phyloP scores from a whole-genome alignment of 2,888 invertebrate species.

The Idaea straminata region DNA sequence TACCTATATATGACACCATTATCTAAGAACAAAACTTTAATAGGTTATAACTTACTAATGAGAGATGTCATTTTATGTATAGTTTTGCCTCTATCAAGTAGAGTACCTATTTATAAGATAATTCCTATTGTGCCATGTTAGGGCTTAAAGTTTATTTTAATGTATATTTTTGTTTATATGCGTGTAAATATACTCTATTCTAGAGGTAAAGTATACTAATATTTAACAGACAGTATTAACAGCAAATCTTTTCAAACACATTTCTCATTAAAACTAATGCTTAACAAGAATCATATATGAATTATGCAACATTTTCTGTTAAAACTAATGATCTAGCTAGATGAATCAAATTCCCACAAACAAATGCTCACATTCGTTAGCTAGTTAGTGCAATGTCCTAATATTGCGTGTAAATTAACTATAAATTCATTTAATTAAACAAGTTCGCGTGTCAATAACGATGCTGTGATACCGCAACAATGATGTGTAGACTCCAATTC shows the following conservation, averaged over 20 bases:
- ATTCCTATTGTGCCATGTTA: no score
- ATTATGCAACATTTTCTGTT: not conserved
- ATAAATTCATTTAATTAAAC: slow-evolving; percentile 35
- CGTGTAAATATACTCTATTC: no score
- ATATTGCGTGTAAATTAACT: slow-evolving; percentile 15
- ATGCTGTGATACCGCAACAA: slow-evolving; percentile 50
- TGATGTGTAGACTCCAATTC: slow-evolving; percentile 45
- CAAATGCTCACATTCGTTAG: not conserved
- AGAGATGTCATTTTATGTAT: no score
- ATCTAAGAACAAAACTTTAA: no score
- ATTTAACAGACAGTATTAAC: not conserved
- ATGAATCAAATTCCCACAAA: not conserved
- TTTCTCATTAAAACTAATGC: no score
- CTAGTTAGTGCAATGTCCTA: slow-evolving; percentile 23
- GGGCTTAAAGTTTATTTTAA: no score
- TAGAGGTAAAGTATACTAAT: not conserved
- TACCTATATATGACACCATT: no score
- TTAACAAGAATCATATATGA: not conserved
- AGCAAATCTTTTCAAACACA: not conserved
- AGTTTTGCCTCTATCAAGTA: no score
- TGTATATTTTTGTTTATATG: no score
- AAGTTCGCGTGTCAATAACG: slow-evolving; percentile 53
- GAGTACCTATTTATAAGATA: no score
- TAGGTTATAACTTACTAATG: no score
- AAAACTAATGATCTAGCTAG: not conserved